Base-by-base conservation (phyloP, 2,888 invertebrate genomes). In the Drosophila anomalata region DNA sequence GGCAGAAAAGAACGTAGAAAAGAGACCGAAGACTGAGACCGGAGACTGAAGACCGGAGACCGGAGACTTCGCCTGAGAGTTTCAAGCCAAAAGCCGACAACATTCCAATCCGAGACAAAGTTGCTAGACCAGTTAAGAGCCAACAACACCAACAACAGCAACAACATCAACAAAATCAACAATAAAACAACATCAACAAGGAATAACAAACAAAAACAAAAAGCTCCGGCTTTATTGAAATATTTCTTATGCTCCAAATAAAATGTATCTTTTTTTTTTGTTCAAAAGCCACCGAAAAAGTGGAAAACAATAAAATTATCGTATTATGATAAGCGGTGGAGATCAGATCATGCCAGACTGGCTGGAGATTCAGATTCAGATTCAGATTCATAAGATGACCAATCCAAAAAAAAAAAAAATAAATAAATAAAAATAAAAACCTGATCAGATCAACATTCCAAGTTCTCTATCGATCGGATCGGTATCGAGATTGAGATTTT, bases 221-320 rank as follows among this genome's bases (percentile, higher is more conserved):
- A 29, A 75, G 68, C 70, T 54, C 48, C 48, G 79, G 79, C 84
- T 75, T 78, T 73, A 75, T 79, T 72, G 73, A 87, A 82, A 76
- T 87, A 84, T 87, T 85, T 87, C 77, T 60, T 78, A 77, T 82
- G 82, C 77, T 85, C 82, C 77, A 87, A 78, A 87, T 82, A 77
- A 76, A 17, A 51, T 46, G 85, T 71, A 75, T 71, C 59, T 73
- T 63, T 76, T 73, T 48, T 46, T 24, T 46, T 20, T 52, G 17
- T 41, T 52, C 50, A 39, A 50, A 57, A 62, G 62, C 62, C 33
- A 24, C 29, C 53, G 58, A 52, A 39, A 48, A 60, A 29, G 61
- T 41, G 62, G 62, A 63, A 63, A 63, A 65, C 63, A 66, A 65
- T 53, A 24, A 53, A 66, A 65, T 65, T 65, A 65, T 63, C 33